A percentile compares a stretch with the other conserved stretches of the same genome.
phyloP scores from a whole-genome alignment of 2,113 vertebrate species.

The Alectura lathami region DNA sequence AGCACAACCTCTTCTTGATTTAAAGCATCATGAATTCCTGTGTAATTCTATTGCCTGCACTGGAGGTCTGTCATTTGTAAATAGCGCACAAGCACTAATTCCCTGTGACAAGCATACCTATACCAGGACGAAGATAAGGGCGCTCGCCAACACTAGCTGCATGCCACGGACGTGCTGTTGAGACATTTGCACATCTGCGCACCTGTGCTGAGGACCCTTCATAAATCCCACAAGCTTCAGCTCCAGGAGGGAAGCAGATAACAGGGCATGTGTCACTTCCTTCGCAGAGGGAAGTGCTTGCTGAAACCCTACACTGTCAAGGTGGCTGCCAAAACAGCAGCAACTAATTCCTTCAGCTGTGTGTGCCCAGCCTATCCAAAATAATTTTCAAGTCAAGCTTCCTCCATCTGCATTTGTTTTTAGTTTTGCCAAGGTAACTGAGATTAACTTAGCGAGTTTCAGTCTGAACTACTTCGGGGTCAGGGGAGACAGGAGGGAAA shows the following conservation, averaged over 20 bases:
- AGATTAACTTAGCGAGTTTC: conserved; percentile 4
- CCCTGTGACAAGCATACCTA: background rate
- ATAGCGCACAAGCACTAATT: background rate
- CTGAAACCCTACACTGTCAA: conserved; percentile 43
- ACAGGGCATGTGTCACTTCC: conserved; percentile 11
- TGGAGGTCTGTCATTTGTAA: background rate
- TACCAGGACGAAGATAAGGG: background rate
- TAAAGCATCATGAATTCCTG: background rate
- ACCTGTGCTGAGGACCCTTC: background rate
- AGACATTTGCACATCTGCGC: background rate
- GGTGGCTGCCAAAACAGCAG: conserved; percentile 31
- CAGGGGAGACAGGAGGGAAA: background rate
- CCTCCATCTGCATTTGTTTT: conserved; percentile 38
- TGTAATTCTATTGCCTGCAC: background rate
- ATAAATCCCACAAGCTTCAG: conserved; percentile 16
- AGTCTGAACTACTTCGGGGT: background rate
- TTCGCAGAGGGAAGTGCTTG: conserved; percentile 37
- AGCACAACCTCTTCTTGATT: conserved; percentile 4
- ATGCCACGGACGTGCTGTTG: background rate
- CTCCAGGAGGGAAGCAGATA: background rate
- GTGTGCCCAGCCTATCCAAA: background rate
- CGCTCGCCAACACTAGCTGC: background rate
- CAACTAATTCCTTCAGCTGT: conserved; percentile 30
- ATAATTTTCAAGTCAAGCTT: conserved; percentile 37
- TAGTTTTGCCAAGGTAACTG: conserved; percentile 45